Percentiles rank a stretch among this genome's conserved stretches.
These are phyloP conservation scores for Drosophila willistoni DNA, from an alignment of 1,140 invertebrate species.

Conservation along the genomic window DNA sequence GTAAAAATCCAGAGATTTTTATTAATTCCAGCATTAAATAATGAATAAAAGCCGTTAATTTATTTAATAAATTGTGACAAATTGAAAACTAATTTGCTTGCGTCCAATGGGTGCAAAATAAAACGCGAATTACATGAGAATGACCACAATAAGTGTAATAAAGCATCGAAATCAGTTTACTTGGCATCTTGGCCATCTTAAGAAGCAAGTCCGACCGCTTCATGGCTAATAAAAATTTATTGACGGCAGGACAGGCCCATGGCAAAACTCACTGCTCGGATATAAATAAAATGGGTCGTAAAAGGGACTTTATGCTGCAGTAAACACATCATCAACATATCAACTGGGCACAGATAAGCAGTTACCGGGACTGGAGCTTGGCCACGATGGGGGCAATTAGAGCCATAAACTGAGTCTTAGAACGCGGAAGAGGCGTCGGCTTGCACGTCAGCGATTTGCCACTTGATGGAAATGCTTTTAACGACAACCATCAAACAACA, in stretches of 20 bases:
- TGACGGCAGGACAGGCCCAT: conserved; percentile 70
- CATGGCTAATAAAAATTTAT: conserved; percentile 81
- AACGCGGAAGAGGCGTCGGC: conserved; percentile 77
- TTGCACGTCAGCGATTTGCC: conserved; percentile 53
- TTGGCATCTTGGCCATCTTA: conserved; percentile 51
- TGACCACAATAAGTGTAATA: conserved; percentile 73
- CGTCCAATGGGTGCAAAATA: conserved; percentile 52
- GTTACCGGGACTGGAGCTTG: conserved; percentile 66
- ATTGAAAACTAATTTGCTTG: conserved; percentile 73
- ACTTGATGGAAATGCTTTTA: conserved; percentile 40
- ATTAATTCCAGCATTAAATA: not conserved
- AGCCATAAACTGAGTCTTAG: conserved; percentile 71
- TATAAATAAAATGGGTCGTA: conserved; percentile 80
- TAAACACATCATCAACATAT: conserved; percentile 81
- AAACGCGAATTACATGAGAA: conserved; percentile 73
- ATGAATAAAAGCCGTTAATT: conserved; percentile 18
- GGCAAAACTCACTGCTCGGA: conserved; percentile 50
- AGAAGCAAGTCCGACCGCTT: conserved; percentile 68
- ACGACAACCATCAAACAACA: conserved; percentile 51
- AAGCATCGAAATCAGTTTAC: conserved; percentile 78
- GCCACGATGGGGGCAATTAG: conserved; percentile 71
- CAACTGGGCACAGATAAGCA: conserved; percentile 79
- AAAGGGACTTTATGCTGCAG: conserved; percentile 80
- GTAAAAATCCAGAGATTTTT: too few relatives aligned
- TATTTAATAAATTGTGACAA: conserved; percentile 52